Evolutionary conservation across 2,113 vertebrate species (phyloP).

Genomic region (Burhinus bistriatus): DNA sequence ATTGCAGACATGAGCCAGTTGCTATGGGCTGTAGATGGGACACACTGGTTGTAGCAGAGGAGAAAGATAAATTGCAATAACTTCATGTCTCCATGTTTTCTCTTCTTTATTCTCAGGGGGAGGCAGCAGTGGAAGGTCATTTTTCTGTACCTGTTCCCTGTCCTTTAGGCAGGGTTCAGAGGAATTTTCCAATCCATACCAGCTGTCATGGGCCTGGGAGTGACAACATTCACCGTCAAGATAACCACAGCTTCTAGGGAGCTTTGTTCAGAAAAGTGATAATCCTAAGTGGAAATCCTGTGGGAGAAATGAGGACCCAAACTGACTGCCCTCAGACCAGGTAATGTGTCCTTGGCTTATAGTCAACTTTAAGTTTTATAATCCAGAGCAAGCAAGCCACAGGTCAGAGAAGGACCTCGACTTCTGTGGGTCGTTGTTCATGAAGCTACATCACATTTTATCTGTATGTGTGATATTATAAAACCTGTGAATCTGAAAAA

Average conservation of each 20-base stretch:
- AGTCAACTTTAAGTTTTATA: background rate
- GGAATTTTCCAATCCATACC: background rate
- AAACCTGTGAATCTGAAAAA: background rate
- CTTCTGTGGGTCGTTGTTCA: background rate
- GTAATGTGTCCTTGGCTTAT: background rate
- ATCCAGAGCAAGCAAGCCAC: background rate
- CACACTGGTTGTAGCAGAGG: fast-evolving
- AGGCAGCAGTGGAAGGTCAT: background rate
- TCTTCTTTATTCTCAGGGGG: background rate
- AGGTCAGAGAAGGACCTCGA: background rate
- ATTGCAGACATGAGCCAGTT: fast-evolving
- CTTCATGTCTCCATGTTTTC: background rate
- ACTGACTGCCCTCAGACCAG: background rate
- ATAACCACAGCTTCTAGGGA: background rate
- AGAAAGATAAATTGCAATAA: background rate
- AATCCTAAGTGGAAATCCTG: background rate
- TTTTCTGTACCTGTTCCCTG: background rate
- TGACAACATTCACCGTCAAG: background rate
- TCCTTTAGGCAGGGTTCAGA: background rate
- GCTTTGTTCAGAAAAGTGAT: background rate
- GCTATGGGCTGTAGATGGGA: background rate
- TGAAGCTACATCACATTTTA: background rate
- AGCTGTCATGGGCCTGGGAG: background rate
- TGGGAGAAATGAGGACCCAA: background rate
- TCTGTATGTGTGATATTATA: background rate